Evolutionary conservation across 1,140 invertebrate species (phyloP), one percentile per base, ranked within the genome.

Genomic region (Trachymyrmex cornetzi): DNA sequence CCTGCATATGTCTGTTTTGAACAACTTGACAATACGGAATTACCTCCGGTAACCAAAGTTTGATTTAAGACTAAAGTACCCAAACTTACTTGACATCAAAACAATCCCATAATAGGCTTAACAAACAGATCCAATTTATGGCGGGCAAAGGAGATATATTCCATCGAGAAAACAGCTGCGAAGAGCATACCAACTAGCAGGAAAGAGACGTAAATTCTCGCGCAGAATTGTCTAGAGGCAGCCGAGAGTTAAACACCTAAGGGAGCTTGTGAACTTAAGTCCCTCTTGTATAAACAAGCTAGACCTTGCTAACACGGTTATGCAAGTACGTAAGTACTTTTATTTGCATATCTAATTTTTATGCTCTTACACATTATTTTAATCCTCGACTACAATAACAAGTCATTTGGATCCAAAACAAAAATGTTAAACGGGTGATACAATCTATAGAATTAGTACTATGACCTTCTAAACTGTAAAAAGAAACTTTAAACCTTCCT

Each of bases 91-190:
- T 66, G 44, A 53, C 14, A 30, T 50, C 67, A 82, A 57, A 74
- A 50, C 55, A 84, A 75, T 11, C 44, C 55, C 38, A 74, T 74
- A 75, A 84, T 22, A 61, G 55, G 19, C 57, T 84, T 84, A 84
- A 75, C 55, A 75, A 82, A 61, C 38, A 59, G 24, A 74, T 82
- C 67, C 19, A 61, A 74, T 84, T 74, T 84, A 75, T 84, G 27
- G 19, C 7, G 11, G n/a, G 14, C 7, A 27, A 61, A 61, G 48
- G 69, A 63, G 38, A 61, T 84, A 75, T 74, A 63, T 84, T 27
- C 38, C 80, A 24, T 11, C 5, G 24, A 19, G 38, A 61, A 72
- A 84, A 84, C 69, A 75, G 80, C 55, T 84, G 80, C 55, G 14
- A 84, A 14, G 69, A 14, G 55, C 57, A 84, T 44, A 74, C 27